phyloP scores from a whole-genome alignment of 2,113 vertebrate genomes.

The Triplophysa rosa region DNA sequence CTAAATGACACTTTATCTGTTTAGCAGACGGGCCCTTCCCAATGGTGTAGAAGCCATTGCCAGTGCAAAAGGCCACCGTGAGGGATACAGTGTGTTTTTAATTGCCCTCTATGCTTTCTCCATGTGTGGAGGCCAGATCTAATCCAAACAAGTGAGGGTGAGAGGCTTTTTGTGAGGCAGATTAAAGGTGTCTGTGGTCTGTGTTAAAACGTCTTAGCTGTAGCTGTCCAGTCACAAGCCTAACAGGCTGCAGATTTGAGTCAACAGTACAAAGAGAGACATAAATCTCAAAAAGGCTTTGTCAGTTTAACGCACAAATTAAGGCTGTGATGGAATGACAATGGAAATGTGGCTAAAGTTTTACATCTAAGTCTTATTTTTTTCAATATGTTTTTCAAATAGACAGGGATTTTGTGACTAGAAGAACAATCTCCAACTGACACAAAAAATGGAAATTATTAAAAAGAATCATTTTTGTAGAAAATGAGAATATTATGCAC shows the following conservation, averaged over 20 bases:
- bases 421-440: too few relatives aligned
- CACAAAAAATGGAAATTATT: too few relatives aligned
- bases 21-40: constrained; percentile 76
- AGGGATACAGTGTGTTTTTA: constrained; percentile 71
- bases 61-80: constrained; percentile 60
- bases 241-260: constrained; percentile 32
- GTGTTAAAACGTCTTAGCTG: constrained; percentile 37
- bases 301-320: constrained; percentile 47
- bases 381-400: constrained; percentile 12
- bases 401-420: neutral
- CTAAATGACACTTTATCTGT: constrained; percentile 74
- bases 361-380: constrained; percentile 15
- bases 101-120: constrained; percentile 81
- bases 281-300: constrained; percentile 49
- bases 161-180: constrained; percentile 26
- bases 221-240: constrained; percentile 41
- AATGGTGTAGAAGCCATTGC: constrained; percentile 54
- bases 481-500: too few relatives aligned
- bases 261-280: constrained; percentile 43
- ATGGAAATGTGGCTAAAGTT: constrained; percentile 34
- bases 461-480: too few relatives aligned
- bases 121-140: constrained; percentile 72
- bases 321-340: constrained; percentile 19
- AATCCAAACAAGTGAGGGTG: constrained; percentile 40
- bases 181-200: constrained; percentile 40